Evolutionary conservation across 2,113 vertebrate species (phyloP), one percentile per base, ranked within the genome.

Genomic region (Gavia stellata): DNA sequence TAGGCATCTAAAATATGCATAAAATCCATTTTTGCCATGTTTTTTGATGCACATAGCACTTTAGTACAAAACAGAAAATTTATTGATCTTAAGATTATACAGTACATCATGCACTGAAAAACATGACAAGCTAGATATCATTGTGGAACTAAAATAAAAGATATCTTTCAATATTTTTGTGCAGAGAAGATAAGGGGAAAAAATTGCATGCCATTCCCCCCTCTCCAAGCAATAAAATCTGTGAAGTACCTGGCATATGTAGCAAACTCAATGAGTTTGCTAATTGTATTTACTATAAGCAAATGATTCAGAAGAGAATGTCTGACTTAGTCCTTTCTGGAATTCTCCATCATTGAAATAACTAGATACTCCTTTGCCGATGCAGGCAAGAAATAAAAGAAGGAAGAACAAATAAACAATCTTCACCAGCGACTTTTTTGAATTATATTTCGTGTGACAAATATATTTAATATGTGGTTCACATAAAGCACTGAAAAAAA

Each of bases 31-130:
- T 84, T 94, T 74, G 65, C 34, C 72, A 61, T 38, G 24, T 74
- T 63, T 77, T 77, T 92, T 44, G 62, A 94, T 61, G 77, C 36
- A 59, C 50, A 25, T 28, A 40, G 44, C 10, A 44, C 16, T 62
- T 84, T 11, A 26, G 52, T 68, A 77, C 29, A 80, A 89, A 90
- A 50, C 63, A 59, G 58, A 95, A 92, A 86, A 63, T 15, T 21
- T 63, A 83, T n/a, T 88, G 78, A 91, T 78, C 52, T 96, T 59
- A 92, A 84, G 81, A 96, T 96, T 17, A 89, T 74, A 93, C 52
- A 52, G n/a, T 47, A 72, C 31, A 63, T 59, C 67, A n/a, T 53
- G 38, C 21, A 6, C 34, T 61, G 49, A 92, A 68, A 63, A 61
- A 34, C 38, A 93, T 74, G 53, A 71, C 59, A 58, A 33, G 34